phyloP scores from a whole-genome alignment of 1,140 invertebrate species.

The Trichonephila clavipes region DNA sequence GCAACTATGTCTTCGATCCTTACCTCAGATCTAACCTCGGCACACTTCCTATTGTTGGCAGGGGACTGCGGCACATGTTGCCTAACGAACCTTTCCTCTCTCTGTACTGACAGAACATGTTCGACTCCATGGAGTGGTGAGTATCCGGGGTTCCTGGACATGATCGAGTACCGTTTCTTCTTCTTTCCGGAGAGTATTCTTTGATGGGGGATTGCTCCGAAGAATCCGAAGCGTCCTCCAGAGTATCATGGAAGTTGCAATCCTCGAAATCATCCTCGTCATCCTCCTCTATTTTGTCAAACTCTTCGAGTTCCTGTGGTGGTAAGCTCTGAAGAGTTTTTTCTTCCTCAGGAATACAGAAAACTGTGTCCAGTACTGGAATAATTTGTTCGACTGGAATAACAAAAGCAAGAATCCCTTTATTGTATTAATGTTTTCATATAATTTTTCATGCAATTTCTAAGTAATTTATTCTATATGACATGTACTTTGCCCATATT shows the following conservation, averaged over 20 bases:
- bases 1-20: not conserved
- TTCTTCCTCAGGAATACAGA: not conserved
- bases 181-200: not conserved
- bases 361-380: conserved; percentile 8
- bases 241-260: conserved; percentile 54
- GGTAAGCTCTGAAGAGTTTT: not conserved
- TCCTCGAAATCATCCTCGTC: conserved; percentile 55
- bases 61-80: not conserved
- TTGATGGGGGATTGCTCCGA: conserved; percentile 37
- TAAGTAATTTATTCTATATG: no score
- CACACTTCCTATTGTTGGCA: conserved; percentile 67
- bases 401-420: not conserved
- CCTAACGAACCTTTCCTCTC: conserved; percentile 58
- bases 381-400: conserved; percentile 28
- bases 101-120: conserved; percentile 37
- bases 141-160: conserved; percentile 70
- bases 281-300: not conserved
- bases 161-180: conserved; percentile 17
- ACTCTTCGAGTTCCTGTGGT: not conserved
- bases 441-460: no score
- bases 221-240: conserved; percentile 30
- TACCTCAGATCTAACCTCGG: conserved; percentile 44
- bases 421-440: no score
- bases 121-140: conserved; percentile 26
- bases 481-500: no score